A percentile compares a stretch with the other conserved stretches of the same genome.
phyloP scores from a whole-genome alignment of 2,888 invertebrate species.

The Atrina japonica region DNA sequence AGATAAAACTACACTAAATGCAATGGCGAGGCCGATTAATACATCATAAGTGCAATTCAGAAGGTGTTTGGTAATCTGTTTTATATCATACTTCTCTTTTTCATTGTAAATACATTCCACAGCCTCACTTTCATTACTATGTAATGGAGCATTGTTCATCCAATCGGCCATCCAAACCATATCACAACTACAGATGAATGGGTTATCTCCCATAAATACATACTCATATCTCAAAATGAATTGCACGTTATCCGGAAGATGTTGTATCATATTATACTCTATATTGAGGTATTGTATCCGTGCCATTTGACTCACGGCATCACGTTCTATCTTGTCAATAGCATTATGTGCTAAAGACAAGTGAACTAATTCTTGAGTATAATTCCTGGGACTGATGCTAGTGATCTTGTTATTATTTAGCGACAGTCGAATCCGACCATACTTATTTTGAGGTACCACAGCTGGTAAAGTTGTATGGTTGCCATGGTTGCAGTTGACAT shows the following conservation, averaged over 20 bases:
- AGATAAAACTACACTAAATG: conserved; percentile 42
- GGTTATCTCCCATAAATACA: not conserved
- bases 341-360: conserved; percentile 43
- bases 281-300: conserved; percentile 30
- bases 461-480: conserved; percentile 39
- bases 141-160: conserved; percentile 44
- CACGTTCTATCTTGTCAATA: conserved; percentile 25
- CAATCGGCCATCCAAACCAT: conserved; percentile 44
- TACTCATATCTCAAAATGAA: conserved; percentile 7
- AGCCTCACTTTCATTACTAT: conserved; percentile 25
- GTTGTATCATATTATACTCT: conserved; percentile 45
- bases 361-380: conserved; percentile 22
- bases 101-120: conserved; percentile 42
- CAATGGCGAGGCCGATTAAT: conserved; percentile 45
- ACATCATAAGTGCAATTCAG: conserved; percentile 50
- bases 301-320: conserved; percentile 40
- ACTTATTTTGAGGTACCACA: conserved; percentile 29
- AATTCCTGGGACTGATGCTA: conserved; percentile 33
- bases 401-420: conserved; percentile 47
- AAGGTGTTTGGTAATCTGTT: conserved; percentile 39
- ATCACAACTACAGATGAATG: conserved; percentile 13
- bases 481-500: conserved; percentile 44
- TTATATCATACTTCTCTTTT: conserved; percentile 30
- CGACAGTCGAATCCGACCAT: conserved; percentile 35
- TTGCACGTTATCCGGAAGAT: conserved; percentile 45